Evolutionary conservation across 2,888 invertebrate species (phyloP).

Genomic region (Acanthococcus lagerstroemiae): DNA sequence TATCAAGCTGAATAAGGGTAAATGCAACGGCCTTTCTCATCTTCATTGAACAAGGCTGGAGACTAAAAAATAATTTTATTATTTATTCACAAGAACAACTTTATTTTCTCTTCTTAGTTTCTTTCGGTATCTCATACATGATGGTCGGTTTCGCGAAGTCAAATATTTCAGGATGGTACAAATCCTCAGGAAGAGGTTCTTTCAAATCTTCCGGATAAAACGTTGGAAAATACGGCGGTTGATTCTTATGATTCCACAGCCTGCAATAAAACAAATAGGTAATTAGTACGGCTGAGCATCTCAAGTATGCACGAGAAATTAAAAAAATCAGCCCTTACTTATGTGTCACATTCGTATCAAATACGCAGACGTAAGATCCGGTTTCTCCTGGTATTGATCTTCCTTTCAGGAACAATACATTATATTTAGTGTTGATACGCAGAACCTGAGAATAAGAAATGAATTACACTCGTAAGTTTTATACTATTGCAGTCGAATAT

Average conservation of each 20-base stretch:
- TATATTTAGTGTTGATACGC: slow-evolving; percentile 87
- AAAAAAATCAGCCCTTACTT: slow-evolving; percentile 43
- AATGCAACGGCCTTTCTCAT: too few species aligned
- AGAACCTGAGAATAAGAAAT: slow-evolving; percentile 55
- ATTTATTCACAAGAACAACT: too few species aligned
- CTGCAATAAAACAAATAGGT: background rate
- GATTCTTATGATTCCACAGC: slow-evolving; percentile 36
- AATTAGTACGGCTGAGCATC: background rate
- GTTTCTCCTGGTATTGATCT: slow-evolving; percentile 71
- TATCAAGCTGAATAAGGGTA: too few species aligned
- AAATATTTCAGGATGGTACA: slow-evolving; percentile 66
- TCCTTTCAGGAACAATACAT: slow-evolving; percentile 81
- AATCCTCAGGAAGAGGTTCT: slow-evolving; percentile 55
- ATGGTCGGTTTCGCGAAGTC: slow-evolving; percentile 62
- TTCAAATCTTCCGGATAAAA: slow-evolving; percentile 51
- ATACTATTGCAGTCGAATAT: background rate
- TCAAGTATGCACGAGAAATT: too few species aligned
- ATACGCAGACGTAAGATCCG: slow-evolving; percentile 67
- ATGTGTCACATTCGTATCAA: slow-evolving; percentile 62
- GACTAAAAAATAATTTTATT: too few species aligned
- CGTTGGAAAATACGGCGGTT: slow-evolving; percentile 71
- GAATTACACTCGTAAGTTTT: background rate
- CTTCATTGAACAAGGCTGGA: too few species aligned
- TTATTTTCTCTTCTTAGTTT: slow-evolving; percentile 22
- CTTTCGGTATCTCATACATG: slow-evolving; percentile 47